Conservation (phyloP, 2,888 invertebrate species). For the Sinotaia quadrata region DNA sequence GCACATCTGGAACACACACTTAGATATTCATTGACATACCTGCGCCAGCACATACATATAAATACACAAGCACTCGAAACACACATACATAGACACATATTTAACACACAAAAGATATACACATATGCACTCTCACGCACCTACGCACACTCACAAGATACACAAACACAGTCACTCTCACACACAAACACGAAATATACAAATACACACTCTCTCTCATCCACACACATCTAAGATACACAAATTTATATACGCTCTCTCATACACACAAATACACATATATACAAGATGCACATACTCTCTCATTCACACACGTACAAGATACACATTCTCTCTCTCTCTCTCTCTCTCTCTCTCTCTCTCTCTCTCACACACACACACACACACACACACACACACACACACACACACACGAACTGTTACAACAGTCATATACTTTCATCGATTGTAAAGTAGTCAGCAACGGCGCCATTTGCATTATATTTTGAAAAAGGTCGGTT, state of each 20-base stretch:
- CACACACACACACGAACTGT: slow-evolving; percentile 7
- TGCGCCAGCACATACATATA: background rate
- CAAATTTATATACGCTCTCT: background rate
- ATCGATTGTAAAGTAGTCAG: no score
- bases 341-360: no score
- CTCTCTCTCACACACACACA: background rate
- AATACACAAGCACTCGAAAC: background rate
- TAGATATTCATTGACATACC: background rate
- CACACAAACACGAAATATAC: slow-evolving; percentile 2
- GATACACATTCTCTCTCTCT: no score
- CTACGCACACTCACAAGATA: background rate
- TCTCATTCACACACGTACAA: background rate
- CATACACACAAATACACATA: slow-evolving; percentile 8
- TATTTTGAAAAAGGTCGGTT: no score
- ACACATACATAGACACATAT: no score
- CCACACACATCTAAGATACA: no score
- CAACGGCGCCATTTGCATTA: no score
- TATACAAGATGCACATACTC: slow-evolving; percentile 5
- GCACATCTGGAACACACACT: background rate
- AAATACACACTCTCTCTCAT: no score
- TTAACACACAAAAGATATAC: no score
- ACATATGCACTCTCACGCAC: no score
- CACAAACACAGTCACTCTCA: background rate
- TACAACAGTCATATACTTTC: no score
- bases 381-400: slow-evolving; percentile 7